Conservation (phyloP, 1,140 invertebrate species). For the Macrotrachela quadricornifera region DNA sequence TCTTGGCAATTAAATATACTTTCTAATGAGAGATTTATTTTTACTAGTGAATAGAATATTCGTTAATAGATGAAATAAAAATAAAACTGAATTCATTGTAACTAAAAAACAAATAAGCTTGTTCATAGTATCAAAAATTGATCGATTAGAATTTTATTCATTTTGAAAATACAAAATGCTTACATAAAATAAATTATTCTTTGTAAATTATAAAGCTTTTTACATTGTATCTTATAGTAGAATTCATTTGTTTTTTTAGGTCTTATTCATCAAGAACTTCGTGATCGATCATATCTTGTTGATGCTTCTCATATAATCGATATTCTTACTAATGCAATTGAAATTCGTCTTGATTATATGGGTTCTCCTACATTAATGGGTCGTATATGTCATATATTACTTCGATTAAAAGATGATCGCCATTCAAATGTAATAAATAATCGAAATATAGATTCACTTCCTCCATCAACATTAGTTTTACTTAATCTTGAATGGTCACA, state of each 20-base stretch:
- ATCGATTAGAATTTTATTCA: no score
- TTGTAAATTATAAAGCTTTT: no score
- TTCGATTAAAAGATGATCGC: slow-evolving; percentile 29
- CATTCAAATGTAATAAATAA: slow-evolving; percentile 20
- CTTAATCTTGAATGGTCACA: slow-evolving; percentile 78
- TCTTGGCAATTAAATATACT: no score
- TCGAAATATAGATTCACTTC: neutral
- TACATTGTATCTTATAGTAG: neutral
- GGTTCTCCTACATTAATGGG: slow-evolving; percentile 69
- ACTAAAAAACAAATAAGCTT: no score
- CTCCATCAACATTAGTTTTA: slow-evolving; percentile 43
- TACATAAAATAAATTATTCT: no score
- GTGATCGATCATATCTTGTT: slow-evolving; percentile 23
- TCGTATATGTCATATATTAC: slow-evolving; percentile 53
- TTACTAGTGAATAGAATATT: no score
- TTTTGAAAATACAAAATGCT: no score
- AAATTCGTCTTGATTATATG: slow-evolving; percentile 81
- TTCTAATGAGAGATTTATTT: no score
- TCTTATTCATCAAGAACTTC: slow-evolving; percentile 61
- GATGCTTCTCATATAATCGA: slow-evolving; percentile 51
- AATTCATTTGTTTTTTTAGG: slow-evolving; percentile 34
- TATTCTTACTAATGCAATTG: slow-evolving; percentile 58
- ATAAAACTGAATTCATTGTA: no score
- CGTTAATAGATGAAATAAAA: no score
- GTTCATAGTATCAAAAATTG: no score